Conservation (phyloP, 2,797 vertebrate species). For the Chrysocyon brachyurus region DNA sequence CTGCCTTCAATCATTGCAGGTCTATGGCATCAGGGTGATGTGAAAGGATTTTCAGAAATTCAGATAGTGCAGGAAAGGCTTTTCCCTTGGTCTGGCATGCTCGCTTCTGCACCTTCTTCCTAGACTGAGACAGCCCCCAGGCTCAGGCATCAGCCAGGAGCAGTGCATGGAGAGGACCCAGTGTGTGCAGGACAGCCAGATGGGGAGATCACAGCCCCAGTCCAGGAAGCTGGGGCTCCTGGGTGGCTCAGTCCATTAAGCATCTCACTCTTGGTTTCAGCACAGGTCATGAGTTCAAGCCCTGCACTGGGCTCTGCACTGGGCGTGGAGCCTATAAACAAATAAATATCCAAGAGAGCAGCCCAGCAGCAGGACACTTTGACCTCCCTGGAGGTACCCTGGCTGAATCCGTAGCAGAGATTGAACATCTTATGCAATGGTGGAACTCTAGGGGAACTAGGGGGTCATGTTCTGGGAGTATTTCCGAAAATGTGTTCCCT, state of each 20-base stretch:
- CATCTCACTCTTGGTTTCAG: too few species aligned
- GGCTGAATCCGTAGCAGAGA: accelerated
- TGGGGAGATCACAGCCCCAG: neutral
- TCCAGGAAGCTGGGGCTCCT: too few species aligned
- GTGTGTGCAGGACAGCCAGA: neutral
- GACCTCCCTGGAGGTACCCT: accelerated
- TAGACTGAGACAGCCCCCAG: neutral
- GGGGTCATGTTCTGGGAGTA: too few species aligned
- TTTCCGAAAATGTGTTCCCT: neutral
- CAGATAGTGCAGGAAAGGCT: neutral
- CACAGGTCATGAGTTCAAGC: too few species aligned
- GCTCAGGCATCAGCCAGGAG: neutral
- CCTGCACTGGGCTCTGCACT: too few species aligned
- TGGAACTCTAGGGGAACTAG: neutral
- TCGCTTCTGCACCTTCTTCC: neutral
- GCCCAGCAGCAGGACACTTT: accelerated
- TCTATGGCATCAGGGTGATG: accelerated
- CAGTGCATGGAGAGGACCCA: neutral
- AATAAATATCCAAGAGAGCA: neutral
- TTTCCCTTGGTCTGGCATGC: neutral
- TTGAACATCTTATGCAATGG: neutral
- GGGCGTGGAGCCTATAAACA: too few species aligned
- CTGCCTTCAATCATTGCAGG: neutral
- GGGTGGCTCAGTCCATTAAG: too few species aligned
- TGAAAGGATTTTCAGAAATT: neutral